Conservation (phyloP, 2,113 vertebrate genomes). For the Perccottus glenii region DNA sequence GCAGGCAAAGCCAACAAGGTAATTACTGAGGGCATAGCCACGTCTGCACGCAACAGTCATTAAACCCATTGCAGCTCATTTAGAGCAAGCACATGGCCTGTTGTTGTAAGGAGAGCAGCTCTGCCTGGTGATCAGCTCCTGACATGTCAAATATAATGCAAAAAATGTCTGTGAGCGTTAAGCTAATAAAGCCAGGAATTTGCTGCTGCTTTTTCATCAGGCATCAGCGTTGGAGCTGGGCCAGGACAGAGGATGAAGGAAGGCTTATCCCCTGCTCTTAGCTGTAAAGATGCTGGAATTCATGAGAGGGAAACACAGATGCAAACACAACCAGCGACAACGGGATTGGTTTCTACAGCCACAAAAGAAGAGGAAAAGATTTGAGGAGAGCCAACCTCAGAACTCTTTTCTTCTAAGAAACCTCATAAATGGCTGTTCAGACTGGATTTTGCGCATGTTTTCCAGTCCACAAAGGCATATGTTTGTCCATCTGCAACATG, state of each 20-base stretch:
- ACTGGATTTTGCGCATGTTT: no score
- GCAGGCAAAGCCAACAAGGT: constrained; percentile 67
- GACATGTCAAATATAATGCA: constrained; percentile 62
- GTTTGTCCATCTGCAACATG: neutral
- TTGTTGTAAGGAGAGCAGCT: constrained; percentile 49
- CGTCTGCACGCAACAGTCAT: constrained; percentile 78
- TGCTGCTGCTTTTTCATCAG: constrained; percentile 64
- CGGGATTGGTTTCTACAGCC: constrained; percentile 28
- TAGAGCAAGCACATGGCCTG: constrained; percentile 54
- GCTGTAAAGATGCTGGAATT: constrained; percentile 49
- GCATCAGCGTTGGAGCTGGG: constrained; percentile 44
- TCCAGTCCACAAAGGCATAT: neutral
- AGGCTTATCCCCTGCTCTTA: constrained; percentile 49
- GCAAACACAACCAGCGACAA: constrained; percentile 32
- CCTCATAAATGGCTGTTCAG: no score
- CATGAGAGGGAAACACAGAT: constrained; percentile 11
- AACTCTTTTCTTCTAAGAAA: constrained; percentile 8
- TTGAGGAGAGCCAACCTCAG: constrained; percentile 21
- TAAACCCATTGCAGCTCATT: constrained; percentile 68
- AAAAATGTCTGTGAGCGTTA: constrained; percentile 47
- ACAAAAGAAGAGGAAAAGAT: constrained; percentile 41
- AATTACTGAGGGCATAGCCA: constrained; percentile 69
- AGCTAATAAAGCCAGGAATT: constrained; percentile 74
- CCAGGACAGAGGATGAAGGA: constrained; percentile 47
- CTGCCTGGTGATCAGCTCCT: constrained; percentile 38